phyloP scores from a whole-genome alignment of 2,888 invertebrate species.

The Hirudinaria manillensis region DNA sequence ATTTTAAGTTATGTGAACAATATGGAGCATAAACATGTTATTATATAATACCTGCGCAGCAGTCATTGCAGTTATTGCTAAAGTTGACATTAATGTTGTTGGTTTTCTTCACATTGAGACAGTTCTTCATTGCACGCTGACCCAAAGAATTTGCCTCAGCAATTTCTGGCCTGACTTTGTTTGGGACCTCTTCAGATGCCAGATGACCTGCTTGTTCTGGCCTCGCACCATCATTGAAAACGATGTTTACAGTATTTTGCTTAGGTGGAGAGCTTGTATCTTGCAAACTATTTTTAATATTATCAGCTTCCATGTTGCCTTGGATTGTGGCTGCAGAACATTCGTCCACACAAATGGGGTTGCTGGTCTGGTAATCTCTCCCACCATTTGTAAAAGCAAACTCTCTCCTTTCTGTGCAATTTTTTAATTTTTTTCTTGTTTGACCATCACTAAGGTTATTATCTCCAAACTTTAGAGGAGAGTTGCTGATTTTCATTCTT shows the following conservation, averaged over 20 bases:
- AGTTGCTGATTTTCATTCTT: neutral
- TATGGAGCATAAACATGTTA: too few species aligned
- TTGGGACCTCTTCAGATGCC: neutral
- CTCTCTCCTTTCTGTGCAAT: neutral
- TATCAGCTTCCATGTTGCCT: neutral
- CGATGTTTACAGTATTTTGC: slow-evolving; percentile 26
- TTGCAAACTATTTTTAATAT: neutral
- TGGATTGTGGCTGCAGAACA: neutral
- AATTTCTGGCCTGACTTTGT: neutral
- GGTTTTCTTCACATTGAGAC: slow-evolving; percentile 20
- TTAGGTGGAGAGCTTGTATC: neutral
- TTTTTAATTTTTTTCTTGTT: neutral
- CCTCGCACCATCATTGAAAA: slow-evolving; percentile 23
- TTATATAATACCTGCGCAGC: too few species aligned
- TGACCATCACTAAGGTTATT: neutral
- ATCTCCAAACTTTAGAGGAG: neutral
- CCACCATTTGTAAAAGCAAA: neutral
- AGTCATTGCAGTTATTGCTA: slow-evolving; percentile 15
- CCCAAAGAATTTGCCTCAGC: neutral
- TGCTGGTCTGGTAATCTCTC: neutral
- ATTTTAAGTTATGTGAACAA: too few species aligned
- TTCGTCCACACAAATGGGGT: neutral
- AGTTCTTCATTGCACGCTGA: slow-evolving; percentile 18
- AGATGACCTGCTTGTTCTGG: neutral
- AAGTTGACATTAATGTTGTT: slow-evolving; percentile 27